Evolutionary conservation across 2,113 vertebrate species (phyloP).

Genomic region (Campylomormyrus numenius): DNA sequence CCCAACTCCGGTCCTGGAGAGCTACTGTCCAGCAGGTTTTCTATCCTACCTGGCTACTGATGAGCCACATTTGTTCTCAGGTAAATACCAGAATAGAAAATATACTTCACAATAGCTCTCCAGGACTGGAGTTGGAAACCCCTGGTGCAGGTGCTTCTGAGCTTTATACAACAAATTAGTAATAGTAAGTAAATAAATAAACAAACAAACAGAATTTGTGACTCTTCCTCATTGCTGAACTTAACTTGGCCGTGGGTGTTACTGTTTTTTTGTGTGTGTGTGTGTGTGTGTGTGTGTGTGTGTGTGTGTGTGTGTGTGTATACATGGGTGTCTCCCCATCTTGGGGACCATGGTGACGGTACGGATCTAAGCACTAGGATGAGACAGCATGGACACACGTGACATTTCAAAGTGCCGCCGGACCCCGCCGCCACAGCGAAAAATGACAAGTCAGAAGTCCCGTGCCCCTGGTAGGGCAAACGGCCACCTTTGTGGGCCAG

Average conservation of each 20-base stretch:
- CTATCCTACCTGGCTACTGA: too few relatives aligned
- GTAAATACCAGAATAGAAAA: too few relatives aligned
- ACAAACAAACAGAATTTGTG: background rate
- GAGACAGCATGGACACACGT: conserved; percentile 39
- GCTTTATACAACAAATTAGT: background rate
- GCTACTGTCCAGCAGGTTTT: too few relatives aligned
- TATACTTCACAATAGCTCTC: too few relatives aligned
- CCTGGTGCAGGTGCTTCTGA: background rate
- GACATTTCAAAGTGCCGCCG: conserved; percentile 40
- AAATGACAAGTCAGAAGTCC: conserved; percentile 24
- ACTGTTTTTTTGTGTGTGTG: background rate
- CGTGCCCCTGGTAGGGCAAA: background rate
- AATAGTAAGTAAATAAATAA: too few relatives aligned
- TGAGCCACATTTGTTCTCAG: too few relatives aligned
- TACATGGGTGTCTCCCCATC: background rate
- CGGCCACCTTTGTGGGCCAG: conserved; percentile 24
- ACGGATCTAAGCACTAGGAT: conserved; percentile 29
- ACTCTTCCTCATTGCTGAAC: background rate
- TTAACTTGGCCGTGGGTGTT: background rate
- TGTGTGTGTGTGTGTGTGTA: background rate
- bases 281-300: background rate
- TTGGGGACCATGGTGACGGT: conserved; percentile 29
- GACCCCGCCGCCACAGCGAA: conserved; percentile 41
- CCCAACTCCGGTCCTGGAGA: too few relatives aligned
- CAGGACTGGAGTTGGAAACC: background rate